phyloP scores from a whole-genome alignment of 2,113 vertebrate species.

The Notothenia coriiceps region DNA sequence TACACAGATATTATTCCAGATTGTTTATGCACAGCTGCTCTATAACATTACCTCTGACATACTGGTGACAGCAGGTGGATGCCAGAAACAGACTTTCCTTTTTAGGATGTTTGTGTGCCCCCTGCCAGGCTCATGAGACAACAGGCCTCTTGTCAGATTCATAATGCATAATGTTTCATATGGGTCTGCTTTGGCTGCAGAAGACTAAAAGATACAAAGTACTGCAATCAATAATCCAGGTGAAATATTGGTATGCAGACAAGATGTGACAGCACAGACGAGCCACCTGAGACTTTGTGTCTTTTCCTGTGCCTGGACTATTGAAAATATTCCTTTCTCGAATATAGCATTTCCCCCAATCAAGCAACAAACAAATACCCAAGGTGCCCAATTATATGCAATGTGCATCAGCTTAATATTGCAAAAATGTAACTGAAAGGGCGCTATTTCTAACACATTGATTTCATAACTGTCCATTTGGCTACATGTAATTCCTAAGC shows the following conservation, averaged over 20 bases:
- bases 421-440: conserved; percentile 40
- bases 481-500: conserved; percentile 24
- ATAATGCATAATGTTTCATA: conserved; percentile 66
- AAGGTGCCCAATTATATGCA: not conserved
- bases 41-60: not conserved
- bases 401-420: conserved; percentile 26
- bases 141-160: conserved; percentile 51
- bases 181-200: conserved; percentile 50
- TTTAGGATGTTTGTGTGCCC: conserved; percentile 51
- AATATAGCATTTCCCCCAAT: conserved; percentile 18
- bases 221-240: conserved; percentile 77
- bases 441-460: conserved; percentile 48
- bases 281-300: conserved; percentile 41
- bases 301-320: conserved; percentile 19
- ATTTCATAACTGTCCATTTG: conserved; percentile 65
- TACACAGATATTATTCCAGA: not conserved
- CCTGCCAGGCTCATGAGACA: conserved; percentile 35
- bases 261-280: conserved; percentile 59
- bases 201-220: conserved; percentile 51
- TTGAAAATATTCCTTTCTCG: conserved; percentile 41
- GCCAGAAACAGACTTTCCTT: conserved; percentile 21
- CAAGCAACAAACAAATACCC: conserved; percentile 10
- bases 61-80: conserved; percentile 10
- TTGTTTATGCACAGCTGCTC: conserved; percentile 25
- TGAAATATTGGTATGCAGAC: conserved; percentile 65